Evolutionary conservation across 2,888 invertebrate species (phyloP), one percentile per base, ranked within the genome.

Genomic region (Stenodema calcarata): DNA sequence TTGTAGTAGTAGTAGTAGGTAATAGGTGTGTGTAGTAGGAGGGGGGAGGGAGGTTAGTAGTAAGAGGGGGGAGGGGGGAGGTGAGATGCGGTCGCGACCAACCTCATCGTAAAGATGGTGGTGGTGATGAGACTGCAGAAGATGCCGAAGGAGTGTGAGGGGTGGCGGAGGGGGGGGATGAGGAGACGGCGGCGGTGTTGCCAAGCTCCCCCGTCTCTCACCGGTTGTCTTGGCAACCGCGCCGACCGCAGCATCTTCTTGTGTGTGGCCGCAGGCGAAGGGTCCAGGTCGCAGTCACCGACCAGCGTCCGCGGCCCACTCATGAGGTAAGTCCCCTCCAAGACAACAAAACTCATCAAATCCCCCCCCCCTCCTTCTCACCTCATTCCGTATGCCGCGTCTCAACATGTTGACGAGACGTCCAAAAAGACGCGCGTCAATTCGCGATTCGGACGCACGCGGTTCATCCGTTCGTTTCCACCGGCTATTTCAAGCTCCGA

Each of bases 171-270:
- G 18, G 18, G 54, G 54, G 54, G 54, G n/a, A 18, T 18, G 73
- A 18, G 18, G 18, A 9, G 54, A 18, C 18, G 54, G n/a, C 18
- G 2, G 73, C 73, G 35, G 30, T n/a, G 73, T 73, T 73, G 73
- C 73, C 73, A 30, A n/a, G n/a, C n/a, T n/a, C n/a, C 4, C n/a
- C 73, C 30, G 28, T 12, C 16, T 6, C 4, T 54, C 73, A 4
- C 35, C 30, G 73, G 73, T 73, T 73, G 73, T 73, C 73, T 73
- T 73, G 73, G 73, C 73, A 73, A 73, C 73, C 73, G 30, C 73
- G 73, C 73, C 73, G 12, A 1, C 3, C 11, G 3, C 73, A 6
- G 73, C 73, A 28, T 73, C 30, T 35, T 73, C 30, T 35, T 30
- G 73, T 14, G 30, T 14, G 73, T 30, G 35, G 73, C 73, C 73